Conservation (phyloP, 2,113 vertebrate genomes). For the Piprites chloris region DNA sequence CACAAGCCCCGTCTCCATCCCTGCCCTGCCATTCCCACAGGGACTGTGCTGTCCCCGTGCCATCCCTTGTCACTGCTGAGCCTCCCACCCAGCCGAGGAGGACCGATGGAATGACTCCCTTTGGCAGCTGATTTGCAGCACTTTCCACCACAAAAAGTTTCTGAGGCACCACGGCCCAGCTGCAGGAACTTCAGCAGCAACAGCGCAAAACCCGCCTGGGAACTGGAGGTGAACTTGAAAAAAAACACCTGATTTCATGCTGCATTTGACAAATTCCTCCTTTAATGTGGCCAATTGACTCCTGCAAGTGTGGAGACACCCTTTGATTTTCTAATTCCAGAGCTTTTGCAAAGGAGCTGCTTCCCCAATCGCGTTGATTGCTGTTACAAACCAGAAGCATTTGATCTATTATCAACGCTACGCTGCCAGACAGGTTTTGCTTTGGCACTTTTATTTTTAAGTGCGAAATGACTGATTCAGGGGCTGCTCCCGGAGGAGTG, state of each 20-base stretch:
- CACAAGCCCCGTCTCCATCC: no score
- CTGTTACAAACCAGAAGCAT: not conserved
- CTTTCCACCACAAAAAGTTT: not conserved
- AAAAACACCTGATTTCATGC: fast-evolving
- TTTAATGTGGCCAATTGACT: not conserved
- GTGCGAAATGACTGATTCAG: not conserved
- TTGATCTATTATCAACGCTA: not conserved
- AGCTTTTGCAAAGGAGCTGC: not conserved
- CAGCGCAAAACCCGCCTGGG: fast-evolving
- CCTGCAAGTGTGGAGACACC: not conserved
- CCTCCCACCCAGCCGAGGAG: no score
- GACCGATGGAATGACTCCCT: not conserved
- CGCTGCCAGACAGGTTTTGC: not conserved
- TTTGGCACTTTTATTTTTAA: not conserved
- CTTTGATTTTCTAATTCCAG: not conserved
- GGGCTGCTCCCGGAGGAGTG: not conserved
- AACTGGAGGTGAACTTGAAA: fast-evolving
- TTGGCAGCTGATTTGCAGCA: no score
- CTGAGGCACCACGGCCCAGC: fast-evolving
- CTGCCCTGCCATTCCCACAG: no score
- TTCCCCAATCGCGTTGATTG: not conserved
- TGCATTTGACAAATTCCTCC: not conserved
- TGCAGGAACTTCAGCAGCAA: not conserved
- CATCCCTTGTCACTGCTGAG: no score
- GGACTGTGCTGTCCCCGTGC: no score